Evolutionary conservation across 2,797 vertebrate genomes (phyloP).

Genomic region (Halcyon badia): DNA sequence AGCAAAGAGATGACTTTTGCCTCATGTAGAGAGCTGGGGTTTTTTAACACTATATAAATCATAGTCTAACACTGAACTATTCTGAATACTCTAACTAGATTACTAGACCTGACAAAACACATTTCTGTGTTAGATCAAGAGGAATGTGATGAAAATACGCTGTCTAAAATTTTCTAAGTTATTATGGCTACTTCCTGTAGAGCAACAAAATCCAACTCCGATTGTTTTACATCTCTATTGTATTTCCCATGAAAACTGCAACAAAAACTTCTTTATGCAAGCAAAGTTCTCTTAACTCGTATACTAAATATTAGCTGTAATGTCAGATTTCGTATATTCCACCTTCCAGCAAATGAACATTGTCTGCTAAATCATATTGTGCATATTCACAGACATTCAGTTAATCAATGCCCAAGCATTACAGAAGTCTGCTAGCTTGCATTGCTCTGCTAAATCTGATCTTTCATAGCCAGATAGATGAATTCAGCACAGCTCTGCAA

Average conservation of each 20-base stretch:
- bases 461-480: not conserved
- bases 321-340: not conserved
- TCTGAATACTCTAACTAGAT: constrained; percentile 11
- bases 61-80: not conserved
- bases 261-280: not conserved
- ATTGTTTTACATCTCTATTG: not conserved
- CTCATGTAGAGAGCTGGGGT: not conserved
- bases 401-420: not conserved
- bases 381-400: not conserved
- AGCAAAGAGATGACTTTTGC: not conserved
- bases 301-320: not conserved
- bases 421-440: not conserved
- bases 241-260: not conserved
- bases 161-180: not conserved
- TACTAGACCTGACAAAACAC: constrained; percentile 17
- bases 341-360: not conserved
- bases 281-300: not conserved
- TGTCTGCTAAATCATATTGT: not conserved
- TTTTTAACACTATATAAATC: constrained; percentile 25
- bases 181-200: not conserved
- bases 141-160: not conserved
- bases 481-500: not conserved
- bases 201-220: not conserved
- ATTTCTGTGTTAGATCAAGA: constrained; percentile 1
- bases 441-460: not conserved